Base-by-base conservation (phyloP, 2,113 vertebrate genomes). In the Grammomys dolichurus region DNA sequence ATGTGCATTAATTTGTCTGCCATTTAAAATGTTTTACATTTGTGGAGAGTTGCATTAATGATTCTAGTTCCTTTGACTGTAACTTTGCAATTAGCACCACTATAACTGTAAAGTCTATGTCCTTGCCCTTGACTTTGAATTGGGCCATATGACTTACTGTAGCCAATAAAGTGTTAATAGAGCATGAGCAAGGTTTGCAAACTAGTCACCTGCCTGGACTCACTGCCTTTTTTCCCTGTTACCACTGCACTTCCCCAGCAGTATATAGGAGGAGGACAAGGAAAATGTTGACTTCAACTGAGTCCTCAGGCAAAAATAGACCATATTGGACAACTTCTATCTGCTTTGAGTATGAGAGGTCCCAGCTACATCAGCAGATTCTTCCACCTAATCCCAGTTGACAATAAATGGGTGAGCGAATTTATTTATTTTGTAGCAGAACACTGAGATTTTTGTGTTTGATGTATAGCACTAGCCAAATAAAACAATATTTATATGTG, bases 1-100 rank as follows among this genome's bases (percentile, higher is more conserved):
- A 69, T 92, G 60, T 43, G 2, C 51, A 46, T 58, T 54, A 73
- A 72, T 90, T 95, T 93, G 11, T n/a, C 46, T 54, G 67, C 81
- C 28, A 70, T 73, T 96, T 88, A 82, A 96, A 87, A 63, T 22
- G 48, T 16, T 67, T 90, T 81, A 73, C 91, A 43, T 89, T 91
- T 22, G 40, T 48, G 24, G 31, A n/a, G 9, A 63, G 31, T 58
- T 94, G 10, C 22, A 87, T 58, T 63, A 91, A 36, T 26, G n/a
- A 28, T 33, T 76, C 69, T 6, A 56, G 67, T 84, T 92, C 13
- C 73, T 91, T 93, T 96, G 72, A 40, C 36, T 56, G 7, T 92
- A 43, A 72, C 69, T 93, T 46, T 67, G 28, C 31, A 36, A 46
- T 85, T 51, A 87, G 13, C n/a, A 70, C 26, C 22, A 46, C 20